Evolutionary conservation across 2,888 invertebrate genomes (phyloP), one percentile per base, ranked within the genome.

Genomic region (Eilema caniola): DNA sequence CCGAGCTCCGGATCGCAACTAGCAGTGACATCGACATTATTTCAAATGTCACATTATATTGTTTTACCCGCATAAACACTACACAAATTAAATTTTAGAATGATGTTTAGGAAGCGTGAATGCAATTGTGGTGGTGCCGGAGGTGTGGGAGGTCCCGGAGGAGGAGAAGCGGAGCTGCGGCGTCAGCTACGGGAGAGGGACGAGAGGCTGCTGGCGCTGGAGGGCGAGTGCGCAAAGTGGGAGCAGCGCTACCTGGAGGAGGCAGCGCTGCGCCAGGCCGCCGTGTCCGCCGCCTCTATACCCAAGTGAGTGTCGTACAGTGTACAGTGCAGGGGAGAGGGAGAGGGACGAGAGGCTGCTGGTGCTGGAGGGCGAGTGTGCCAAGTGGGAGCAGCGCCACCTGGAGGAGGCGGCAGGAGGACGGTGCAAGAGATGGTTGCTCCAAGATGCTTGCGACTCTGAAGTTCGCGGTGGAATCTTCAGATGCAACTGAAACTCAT

Each of bases 361-460:
- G 77, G 94, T 97, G 72, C 93, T 97, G 69, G 98, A 98, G 92
- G 97, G 97, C 0, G 98, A 98, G 87, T 97, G 97, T 83, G 96
- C 97, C 81, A 97, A 98, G 94, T 98, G 98, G 98, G 98, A 98
- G 91, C 98, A 98, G 91, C 96, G 97, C 65, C 98, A 97, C 91
- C 94, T 98, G 66, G 98, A 98, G 90, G 98, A 98, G 90, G 97
- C 97, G 77, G 97, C 98, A n/a, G n/a, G n/a, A n/a, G n/a, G n/a
- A n/a, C n/a, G n/a, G n/a, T n/a, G n/a, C n/a, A n/a, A n/a, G n/a
- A n/a, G n/a, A n/a, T n/a, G n/a, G n/a, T n/a, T n/a, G n/a, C n/a
- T n/a, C n/a, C n/a, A n/a, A n/a, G n/a, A n/a, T n/a, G n/a, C n/a
- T n/a, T n/a, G n/a, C n/a, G n/a, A n/a, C n/a, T 1, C 16, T 1